Conservation (phyloP, 2,888 invertebrate species). For the Halictus quadricinctus region DNA sequence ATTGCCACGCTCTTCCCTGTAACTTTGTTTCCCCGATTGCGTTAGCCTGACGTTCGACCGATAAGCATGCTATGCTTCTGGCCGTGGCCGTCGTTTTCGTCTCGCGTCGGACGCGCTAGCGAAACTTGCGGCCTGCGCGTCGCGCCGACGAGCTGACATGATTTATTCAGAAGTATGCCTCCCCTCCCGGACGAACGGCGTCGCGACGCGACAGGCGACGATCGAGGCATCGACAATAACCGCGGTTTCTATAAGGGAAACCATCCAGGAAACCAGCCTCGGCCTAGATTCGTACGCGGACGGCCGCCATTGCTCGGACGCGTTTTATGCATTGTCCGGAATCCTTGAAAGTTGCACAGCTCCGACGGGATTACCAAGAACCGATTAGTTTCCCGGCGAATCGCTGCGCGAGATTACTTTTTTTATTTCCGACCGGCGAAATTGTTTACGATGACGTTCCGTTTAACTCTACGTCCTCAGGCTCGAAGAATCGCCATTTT, state of each 20-base stretch:
- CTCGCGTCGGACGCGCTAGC: not conserved
- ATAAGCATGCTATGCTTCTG: not conserved
- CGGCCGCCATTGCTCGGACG: not conserved
- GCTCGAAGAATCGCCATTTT: not conserved
- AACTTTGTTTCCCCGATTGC: constrained; percentile 7
- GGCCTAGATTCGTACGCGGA: not conserved
- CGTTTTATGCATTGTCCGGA: not conserved
- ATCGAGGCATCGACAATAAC: constrained; percentile 9
- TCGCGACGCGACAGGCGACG: not conserved
- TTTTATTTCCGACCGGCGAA: not conserved
- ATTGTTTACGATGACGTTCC: not conserved
- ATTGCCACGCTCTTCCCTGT: not conserved
- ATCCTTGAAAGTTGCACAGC: not conserved
- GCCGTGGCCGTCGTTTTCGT: not conserved
- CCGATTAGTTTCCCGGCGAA: not conserved
- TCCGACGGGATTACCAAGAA: not conserved
- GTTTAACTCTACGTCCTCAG: not conserved
- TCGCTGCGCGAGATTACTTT: not conserved
- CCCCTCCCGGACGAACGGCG: not conserved
- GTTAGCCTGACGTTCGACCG: constrained; percentile 13
- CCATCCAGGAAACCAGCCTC: not conserved
- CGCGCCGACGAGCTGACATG: not conserved
- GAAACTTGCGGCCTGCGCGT: not conserved
- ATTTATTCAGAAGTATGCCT: not conserved
- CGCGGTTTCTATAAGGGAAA: not conserved